A percentile compares a stretch with the other conserved stretches of the same genome.
These are phyloP conservation scores for Yponomeuta cagnagella DNA, from an alignment of 2,888 invertebrate genomes.

Conservation along the genomic window DNA sequence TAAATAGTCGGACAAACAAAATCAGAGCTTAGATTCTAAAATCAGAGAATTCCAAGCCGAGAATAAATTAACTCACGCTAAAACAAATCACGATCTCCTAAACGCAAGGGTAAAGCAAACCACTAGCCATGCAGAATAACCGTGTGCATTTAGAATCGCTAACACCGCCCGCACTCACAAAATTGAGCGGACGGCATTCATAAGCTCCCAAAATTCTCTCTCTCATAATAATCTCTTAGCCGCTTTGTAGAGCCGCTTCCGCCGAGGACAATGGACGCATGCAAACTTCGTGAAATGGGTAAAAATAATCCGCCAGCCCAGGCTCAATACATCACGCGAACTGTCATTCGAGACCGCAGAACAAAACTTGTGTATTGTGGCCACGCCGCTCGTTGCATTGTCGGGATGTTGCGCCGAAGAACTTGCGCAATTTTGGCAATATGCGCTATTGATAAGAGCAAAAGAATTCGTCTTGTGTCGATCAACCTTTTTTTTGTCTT, in stretches of 20 bases:
- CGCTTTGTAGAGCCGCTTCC: slow-evolving; percentile 70
- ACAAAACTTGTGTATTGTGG: slow-evolving; percentile 72
- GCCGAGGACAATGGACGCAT: slow-evolving; percentile 66
- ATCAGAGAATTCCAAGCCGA: neutral
- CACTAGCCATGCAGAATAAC: slow-evolving; percentile 4
- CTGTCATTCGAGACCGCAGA: slow-evolving; percentile 72
- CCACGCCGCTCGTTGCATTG: slow-evolving; percentile 41
- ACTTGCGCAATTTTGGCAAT: slow-evolving; percentile 67
- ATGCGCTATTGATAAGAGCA: slow-evolving; percentile 38
- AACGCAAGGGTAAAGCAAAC: neutral
- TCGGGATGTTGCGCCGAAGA: slow-evolving; percentile 59
- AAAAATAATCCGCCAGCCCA: slow-evolving; percentile 70
- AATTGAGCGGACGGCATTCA: slow-evolving; percentile 35
- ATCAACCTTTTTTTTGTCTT: neutral
- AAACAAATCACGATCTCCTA: neutral
- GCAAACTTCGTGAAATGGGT: slow-evolving; percentile 73
- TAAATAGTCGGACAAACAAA: neutral
- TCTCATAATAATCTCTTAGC: slow-evolving; percentile 56
- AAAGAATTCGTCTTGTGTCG: neutral
- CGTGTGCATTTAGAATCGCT: slow-evolving; percentile 5
- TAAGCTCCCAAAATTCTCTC: slow-evolving; percentile 46
- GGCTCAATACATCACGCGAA: slow-evolving; percentile 71
- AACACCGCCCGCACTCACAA: slow-evolving; percentile 6
- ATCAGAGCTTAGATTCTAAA: neutral
- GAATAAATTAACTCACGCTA: neutral